Percentiles rank a stretch among this genome's conserved stretches.
phyloP scores from a whole-genome alignment of 1,140 invertebrate species.

The Drosophila neocordata region DNA sequence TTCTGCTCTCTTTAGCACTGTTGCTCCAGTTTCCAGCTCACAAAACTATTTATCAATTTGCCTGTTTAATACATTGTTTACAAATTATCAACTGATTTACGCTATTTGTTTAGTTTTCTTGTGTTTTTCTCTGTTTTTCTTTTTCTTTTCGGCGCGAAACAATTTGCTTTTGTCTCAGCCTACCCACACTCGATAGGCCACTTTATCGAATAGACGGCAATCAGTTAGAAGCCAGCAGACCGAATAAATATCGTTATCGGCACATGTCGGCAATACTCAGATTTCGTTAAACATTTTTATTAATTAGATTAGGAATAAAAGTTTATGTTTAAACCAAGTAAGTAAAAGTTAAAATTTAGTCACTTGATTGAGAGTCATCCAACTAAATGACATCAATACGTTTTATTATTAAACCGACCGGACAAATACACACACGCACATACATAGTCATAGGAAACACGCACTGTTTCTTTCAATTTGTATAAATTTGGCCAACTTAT shows the following conservation, averaged over 20 bases:
- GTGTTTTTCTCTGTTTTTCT: constrained; percentile 49
- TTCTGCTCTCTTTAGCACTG: constrained; percentile 8
- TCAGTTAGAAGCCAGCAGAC: background rate
- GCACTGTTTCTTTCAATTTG: background rate
- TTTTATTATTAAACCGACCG: too few relatives aligned
- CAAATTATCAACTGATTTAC: constrained; percentile 24
- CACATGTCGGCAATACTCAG: background rate
- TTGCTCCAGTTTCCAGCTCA: constrained; percentile 32
- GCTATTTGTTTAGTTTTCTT: constrained; percentile 32
- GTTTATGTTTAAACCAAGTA: background rate
- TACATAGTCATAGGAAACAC: background rate
- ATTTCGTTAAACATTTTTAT: background rate
- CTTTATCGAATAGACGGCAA: constrained; percentile 16
- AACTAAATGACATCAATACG: background rate
- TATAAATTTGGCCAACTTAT: constrained; percentile 38
- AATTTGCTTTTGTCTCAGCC: constrained; percentile 76
- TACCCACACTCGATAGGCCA: constrained; percentile 54
- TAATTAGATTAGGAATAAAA: background rate
- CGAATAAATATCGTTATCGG: background rate
- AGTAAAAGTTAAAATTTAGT: background rate
- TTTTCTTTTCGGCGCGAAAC: constrained; percentile 75
- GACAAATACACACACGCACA: background rate
- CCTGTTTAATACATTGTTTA: constrained; percentile 21
- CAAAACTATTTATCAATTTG: constrained; percentile 45
- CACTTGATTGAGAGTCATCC: background rate